Base-by-base conservation (phyloP, 2,113 vertebrate species). In the Andinoacara biseriatus region DNA sequence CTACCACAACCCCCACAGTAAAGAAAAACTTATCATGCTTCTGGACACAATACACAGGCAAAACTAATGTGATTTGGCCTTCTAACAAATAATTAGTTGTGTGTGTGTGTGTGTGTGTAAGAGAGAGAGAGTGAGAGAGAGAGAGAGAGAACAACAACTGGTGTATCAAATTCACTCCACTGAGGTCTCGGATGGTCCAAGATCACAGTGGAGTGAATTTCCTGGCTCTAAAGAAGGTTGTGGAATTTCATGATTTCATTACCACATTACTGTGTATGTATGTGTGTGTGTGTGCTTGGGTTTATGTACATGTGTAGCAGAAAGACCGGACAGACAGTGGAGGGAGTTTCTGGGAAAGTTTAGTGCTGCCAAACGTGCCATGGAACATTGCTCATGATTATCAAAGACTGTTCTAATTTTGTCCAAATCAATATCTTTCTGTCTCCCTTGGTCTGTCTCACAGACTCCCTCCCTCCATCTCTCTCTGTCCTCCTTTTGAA, bases 51-150 rank as follows among this genome's bases (percentile, higher is more conserved):
- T 80, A 77, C 83, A 89, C 83, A 89, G 87, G 89, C 63, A 69
- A 75, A 52, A 61, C 62, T 84, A 90, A 91, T 90, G 31, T 82
- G 86, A 92, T 93, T 89, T 88, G 61, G 58, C 10, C 54, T 58
- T n/a, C 76, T 81, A 75, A 90, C 81, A 84, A 92, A 76, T 72
- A 46, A 72, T 52, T 72, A 20, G 65, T 72, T 54, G 52, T 20
- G 18, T 20, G 52, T 9, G 26, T 65, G 38, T 79, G 26, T 49
- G 54, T 81, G 59, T 80, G 59, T 74, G 6, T 83, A 40, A 29
- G 18, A 29, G 49, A 49, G 69, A 2, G 33, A 35, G 7, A 35
- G 33, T 7, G 33, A 35, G 33, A 35, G 33, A 35, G 29, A 31
- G 29, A 31, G 29, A 31, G 29, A 31, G 31, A 33, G 31, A 35